Conservation (phyloP, 2,797 vertebrate genomes). For the Tokudaia muenninki region DNA sequence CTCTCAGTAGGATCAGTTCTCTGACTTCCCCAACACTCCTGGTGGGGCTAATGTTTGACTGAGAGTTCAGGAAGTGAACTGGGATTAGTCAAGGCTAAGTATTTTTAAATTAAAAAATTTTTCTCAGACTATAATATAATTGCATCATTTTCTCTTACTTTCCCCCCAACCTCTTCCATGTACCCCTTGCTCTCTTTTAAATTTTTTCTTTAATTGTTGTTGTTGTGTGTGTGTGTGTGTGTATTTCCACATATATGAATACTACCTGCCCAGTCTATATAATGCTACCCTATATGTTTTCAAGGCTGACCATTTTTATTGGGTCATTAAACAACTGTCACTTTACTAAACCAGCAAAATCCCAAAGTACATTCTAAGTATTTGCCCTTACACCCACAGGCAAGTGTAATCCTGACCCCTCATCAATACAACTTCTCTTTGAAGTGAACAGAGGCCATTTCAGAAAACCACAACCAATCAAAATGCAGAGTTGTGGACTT, state of each 20-base stretch:
- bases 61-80: background rate
- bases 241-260: background rate
- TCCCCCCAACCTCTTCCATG: too few relatives aligned
- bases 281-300: background rate
- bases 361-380: too few relatives aligned
- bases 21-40: background rate
- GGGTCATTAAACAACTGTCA: background rate
- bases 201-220: background rate
- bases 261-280: background rate
- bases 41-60: background rate
- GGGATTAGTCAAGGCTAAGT: background rate
- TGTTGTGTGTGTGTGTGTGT: background rate
- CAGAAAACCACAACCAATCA: background rate
- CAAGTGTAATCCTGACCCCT: background rate
- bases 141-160: background rate
- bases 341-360: background rate
- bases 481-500: background rate
- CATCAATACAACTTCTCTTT: background rate
- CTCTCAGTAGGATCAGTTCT: background rate
- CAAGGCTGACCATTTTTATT: background rate
- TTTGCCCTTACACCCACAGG: background rate
- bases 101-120: background rate
- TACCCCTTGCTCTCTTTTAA: background rate
- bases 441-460: background rate
- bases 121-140: background rate